These are phyloP conservation scores for Cecropterus lyciades DNA, from an alignment of 1,140 invertebrate species.

Conservation along the genomic window DNA sequence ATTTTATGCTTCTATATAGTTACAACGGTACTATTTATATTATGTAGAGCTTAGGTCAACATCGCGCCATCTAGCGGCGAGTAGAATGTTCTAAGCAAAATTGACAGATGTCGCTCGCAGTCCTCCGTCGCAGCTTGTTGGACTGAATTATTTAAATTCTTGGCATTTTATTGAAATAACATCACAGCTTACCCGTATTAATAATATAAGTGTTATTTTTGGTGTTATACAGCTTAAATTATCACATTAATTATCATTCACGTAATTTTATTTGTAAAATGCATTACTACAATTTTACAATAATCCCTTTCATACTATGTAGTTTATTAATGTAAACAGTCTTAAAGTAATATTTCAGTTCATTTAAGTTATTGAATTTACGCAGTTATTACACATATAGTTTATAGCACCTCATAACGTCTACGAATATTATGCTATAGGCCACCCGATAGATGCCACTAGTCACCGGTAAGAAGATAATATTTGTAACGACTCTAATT, in stretches of 20 bases:
- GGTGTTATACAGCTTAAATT: too few relatives aligned
- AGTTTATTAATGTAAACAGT: too few relatives aligned
- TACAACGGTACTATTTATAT: not conserved
- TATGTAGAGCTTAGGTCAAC: not conserved
- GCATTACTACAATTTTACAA: too few relatives aligned
- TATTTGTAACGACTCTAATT: not conserved
- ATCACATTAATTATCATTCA: too few relatives aligned
- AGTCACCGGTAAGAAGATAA: not conserved
- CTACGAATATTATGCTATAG: not conserved
- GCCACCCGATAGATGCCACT: conserved; percentile 20
- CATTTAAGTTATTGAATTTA: not conserved
- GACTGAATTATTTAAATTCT: not conserved
- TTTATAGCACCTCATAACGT: not conserved
- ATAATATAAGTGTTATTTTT: not conserved
- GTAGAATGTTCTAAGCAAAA: conserved; percentile 51
- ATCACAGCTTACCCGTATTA: not conserved
- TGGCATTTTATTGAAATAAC: not conserved
- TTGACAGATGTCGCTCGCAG: conserved; percentile 67
- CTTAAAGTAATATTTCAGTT: too few relatives aligned
- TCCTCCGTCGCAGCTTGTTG: not conserved
- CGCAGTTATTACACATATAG: not conserved
- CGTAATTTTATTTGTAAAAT: too few relatives aligned
- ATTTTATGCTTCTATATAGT: not conserved
- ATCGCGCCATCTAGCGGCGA: conserved; percentile 74
- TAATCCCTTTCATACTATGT: too few relatives aligned